Percentiles rank a stretch among this genome's conserved stretches.
Evolutionary conservation across 2,797 vertebrate genomes (phyloP).

Genomic region (Falco columbarius): DNA sequence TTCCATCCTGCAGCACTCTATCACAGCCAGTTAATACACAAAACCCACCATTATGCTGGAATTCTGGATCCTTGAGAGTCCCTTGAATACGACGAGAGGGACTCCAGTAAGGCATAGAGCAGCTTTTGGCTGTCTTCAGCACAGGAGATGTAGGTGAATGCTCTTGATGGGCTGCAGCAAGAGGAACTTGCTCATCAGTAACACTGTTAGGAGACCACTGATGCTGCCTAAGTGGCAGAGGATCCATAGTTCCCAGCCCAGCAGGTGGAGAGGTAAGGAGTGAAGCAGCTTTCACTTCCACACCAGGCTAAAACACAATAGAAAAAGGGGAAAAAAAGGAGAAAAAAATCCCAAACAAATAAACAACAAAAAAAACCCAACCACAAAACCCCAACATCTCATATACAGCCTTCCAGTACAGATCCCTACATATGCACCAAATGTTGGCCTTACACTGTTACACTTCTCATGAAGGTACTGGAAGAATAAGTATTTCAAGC

Average conservation of each 20-base stretch:
- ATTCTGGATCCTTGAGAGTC: conserved; percentile 83
- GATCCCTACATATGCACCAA: background rate
- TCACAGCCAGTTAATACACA: background rate
- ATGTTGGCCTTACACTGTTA: background rate
- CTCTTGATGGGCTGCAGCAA: conserved; percentile 27
- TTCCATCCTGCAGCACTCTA: background rate
- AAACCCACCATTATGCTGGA: conserved; percentile 85
- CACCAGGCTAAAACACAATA: conserved; percentile 22
- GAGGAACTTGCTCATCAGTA: background rate
- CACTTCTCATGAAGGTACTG: background rate
- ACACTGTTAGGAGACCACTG: background rate
- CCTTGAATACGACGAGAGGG: conserved; percentile 82
- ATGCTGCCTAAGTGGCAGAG: conserved; percentile 81
- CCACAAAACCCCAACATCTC: background rate
- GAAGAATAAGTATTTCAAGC: background rate
- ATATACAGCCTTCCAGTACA: background rate
- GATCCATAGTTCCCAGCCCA: conserved; percentile 83
- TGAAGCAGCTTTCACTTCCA: background rate
- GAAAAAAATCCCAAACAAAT: no score
- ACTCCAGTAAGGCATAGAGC: conserved; percentile 36
- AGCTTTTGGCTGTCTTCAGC: conserved; percentile 4
- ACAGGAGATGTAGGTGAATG: background rate
- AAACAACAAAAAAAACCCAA: no score
- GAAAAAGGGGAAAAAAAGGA: background rate
- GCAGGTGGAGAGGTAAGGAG: conserved; percentile 74